Percentiles rank a stretch among this genome's conserved stretches.
These are phyloP conservation scores for Penaeus indicus DNA, from an alignment of 1,140 invertebrate genomes.

Conservation along the genomic window DNA sequence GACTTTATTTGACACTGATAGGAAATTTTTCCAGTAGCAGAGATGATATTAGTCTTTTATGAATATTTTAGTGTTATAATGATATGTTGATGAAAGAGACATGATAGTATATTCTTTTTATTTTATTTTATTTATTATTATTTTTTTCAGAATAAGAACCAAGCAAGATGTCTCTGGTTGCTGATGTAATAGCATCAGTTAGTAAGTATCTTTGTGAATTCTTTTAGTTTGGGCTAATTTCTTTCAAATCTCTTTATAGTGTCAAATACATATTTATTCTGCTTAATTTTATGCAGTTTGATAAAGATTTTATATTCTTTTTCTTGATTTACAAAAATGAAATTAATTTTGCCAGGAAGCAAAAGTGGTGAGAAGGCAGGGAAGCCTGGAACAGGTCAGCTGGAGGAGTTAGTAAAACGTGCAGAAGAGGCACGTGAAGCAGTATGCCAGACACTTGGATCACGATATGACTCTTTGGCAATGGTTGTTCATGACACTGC, in stretches of 20 bases:
- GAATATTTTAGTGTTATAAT: too few relatives aligned
- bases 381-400: conserved; percentile 36
- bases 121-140: too few relatives aligned
- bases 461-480: conserved; percentile 45
- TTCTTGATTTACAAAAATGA: background rate
- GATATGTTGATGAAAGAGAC: too few relatives aligned
- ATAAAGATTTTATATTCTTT: background rate
- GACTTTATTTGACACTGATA: too few relatives aligned
- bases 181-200: conserved; percentile 50
- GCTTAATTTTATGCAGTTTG: background rate
- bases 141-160: too few relatives aligned
- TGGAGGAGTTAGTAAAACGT: conserved; percentile 50
- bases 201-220: conserved; percentile 38
- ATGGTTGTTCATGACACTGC: conserved; percentile 40
- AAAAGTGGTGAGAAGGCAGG: conserved; percentile 35
- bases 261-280: background rate
- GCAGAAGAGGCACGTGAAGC: conserved; percentile 53
- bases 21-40: too few relatives aligned
- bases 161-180: conserved; percentile 42
- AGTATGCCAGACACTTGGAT: conserved; percentile 42
- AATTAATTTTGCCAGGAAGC: conserved; percentile 8
- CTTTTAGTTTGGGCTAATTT: background rate
- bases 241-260: background rate
- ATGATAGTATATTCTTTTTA: too few relatives aligned
- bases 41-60: too few relatives aligned